Percentiles rank a stretch among this genome's conserved stretches.
These are phyloP conservation scores for Agelas oroides DNA, from an alignment of 37 sponge, comb jelly and placozoan species.

Conservation along the genomic window DNA sequence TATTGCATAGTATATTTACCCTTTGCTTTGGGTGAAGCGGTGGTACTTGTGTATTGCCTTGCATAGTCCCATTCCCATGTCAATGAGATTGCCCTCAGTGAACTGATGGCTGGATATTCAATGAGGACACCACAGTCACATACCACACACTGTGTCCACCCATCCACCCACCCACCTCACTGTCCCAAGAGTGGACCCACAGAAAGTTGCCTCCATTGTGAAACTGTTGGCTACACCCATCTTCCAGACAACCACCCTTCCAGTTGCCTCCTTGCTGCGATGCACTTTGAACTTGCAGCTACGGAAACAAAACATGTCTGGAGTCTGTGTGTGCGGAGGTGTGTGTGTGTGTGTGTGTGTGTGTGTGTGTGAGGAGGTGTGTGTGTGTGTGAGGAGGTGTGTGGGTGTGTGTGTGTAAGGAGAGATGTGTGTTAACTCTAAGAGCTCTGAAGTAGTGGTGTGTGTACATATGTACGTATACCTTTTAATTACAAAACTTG, in stretches of 20 bases:
- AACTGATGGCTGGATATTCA: constrained; percentile 48
- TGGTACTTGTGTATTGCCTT: constrained; percentile 27
- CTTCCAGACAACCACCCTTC: constrained; percentile 83
- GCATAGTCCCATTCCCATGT: constrained; percentile 37
- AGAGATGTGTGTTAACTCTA: no score
- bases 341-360: neutral
- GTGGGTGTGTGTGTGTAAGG: neutral
- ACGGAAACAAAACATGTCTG: constrained; percentile 56
- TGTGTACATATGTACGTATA: neutral
- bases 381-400: neutral
- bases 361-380: neutral
- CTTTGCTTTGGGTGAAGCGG: constrained; percentile 28
- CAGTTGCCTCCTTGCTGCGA: constrained; percentile 86
- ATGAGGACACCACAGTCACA: no score
- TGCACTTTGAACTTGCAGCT: constrained; percentile 87
- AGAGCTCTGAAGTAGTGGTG: no score
- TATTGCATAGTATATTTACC: no score
- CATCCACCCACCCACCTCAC: neutral
- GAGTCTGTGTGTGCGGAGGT: constrained; percentile 9
- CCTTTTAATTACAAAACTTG: neutral
- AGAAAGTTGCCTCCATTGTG: constrained; percentile 92
- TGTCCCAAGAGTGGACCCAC: constrained; percentile 72
- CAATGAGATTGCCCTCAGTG: constrained; percentile 10
- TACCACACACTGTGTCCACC: no score
- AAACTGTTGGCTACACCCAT: constrained; percentile 85